Evolutionary conservation across 2,888 invertebrate species (phyloP).

Genomic region (Ophion costatus): DNA sequence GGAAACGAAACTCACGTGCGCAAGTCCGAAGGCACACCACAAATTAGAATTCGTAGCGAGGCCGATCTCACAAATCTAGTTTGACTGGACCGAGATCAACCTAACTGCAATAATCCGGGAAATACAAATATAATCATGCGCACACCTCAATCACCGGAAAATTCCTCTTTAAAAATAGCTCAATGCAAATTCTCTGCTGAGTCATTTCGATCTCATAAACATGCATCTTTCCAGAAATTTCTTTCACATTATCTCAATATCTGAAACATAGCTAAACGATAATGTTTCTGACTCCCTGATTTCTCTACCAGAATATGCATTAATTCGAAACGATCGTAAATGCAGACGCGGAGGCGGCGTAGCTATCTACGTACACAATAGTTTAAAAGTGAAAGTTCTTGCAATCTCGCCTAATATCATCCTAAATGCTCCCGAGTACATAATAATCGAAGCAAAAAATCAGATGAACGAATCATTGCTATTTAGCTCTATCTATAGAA

Average conservation of each 20-base stretch:
- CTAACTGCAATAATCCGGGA: not conserved
- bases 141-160: not conserved
- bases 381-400: conserved; percentile 10
- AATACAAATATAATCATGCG: not conserved
- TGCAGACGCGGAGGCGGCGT: conserved; percentile 34
- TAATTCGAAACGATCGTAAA: conserved; percentile 42
- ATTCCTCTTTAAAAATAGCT: not conserved
- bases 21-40: not conserved
- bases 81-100: not conserved
- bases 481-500: not conserved
- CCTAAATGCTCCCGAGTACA: not conserved
- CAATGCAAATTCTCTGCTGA: conserved; percentile 30
- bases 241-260: conserved; percentile 34
- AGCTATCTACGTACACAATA: conserved; percentile 47
- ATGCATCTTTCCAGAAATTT: not conserved
- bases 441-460: not conserved
- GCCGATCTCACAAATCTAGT: not conserved
- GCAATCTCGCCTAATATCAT: not conserved
- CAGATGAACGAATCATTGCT: not conserved
- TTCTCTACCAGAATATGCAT: not conserved
- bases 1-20: not conserved
- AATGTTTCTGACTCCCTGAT: conserved; percentile 13
- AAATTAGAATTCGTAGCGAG: not conserved
- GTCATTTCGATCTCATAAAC: conserved; percentile 15
- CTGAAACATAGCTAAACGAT: conserved; percentile 42